Evolutionary conservation across 2,113 vertebrate species (phyloP), one percentile per base, ranked within the genome.

Genomic region (Morone saxatilis): DNA sequence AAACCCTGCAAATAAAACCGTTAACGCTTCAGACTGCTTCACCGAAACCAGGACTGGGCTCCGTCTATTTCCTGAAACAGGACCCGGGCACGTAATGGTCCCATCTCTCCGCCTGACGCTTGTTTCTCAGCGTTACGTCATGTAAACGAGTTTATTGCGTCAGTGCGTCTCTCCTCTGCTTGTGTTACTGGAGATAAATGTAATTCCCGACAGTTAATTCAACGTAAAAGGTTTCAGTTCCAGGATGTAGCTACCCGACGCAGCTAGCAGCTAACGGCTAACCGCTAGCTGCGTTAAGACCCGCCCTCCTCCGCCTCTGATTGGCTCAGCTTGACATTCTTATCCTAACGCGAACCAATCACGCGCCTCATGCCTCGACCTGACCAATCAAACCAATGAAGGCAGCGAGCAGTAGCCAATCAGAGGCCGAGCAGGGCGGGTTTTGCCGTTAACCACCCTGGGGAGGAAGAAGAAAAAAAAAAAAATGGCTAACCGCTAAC

Each of bases 11-110:
- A 14, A 70, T 61, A 69, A 11, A 71, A 61, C 19, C 5, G 7
- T 36, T 7, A 53, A 36, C 51, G 71, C 31, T 22, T 3, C 22
- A 31, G 11, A 57, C n/a, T n/a, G 57, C 45, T 61, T 22, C n/a
- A 80, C 20, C 61, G 31, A 5, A 20, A 22, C 48, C 8, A 73
- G 4, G 71, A 25, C 1, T 12, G 73, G 90, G 91, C 70, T 86
- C 76, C 0, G 91, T 89, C 88, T 94, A 94, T 90, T 89, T 91
- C 85, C 93, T 92, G 92, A 75, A 88, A 68, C 16, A 20, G 19
- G 45, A 77, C 41, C n/a, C 38, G 17, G 20, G 22, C 4, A 53
- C 53, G 12, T 38, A 74, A 25, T 4, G 40, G 3, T 12, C 11
- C 2, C 6, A 0, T 7, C 7, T 22, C 12, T 14, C 1, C 1